Evolutionary conservation across 2,113 vertebrate genomes (phyloP).

Genomic region (Pelmatolapia mariae): DNA sequence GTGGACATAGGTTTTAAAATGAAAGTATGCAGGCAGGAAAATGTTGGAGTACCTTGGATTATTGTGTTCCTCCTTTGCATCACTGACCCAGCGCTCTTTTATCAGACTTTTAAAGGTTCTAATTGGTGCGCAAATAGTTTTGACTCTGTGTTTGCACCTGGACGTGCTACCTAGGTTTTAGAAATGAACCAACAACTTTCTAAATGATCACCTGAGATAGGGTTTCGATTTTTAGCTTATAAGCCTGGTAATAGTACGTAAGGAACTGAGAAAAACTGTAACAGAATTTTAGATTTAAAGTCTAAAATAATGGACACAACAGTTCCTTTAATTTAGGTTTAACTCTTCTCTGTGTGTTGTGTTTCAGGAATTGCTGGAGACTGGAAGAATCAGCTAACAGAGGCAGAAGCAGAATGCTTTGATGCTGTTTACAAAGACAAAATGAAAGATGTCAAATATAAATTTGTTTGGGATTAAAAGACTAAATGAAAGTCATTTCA

Average conservation of each 20-base stretch:
- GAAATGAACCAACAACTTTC: background rate
- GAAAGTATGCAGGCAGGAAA: background rate
- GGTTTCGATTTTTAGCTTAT: background rate
- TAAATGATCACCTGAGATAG: background rate
- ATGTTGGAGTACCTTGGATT: background rate
- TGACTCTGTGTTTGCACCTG: background rate
- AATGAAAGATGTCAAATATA: constrained; percentile 61
- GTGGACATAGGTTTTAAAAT: background rate
- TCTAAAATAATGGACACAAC: background rate
- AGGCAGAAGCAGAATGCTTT: constrained; percentile 55
- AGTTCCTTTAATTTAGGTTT: background rate
- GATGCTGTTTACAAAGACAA: constrained; percentile 59
- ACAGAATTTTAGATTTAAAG: background rate
- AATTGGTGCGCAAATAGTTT: background rate
- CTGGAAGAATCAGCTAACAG: constrained; percentile 65
- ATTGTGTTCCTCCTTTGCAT: background rate
- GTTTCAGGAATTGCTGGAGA: constrained; percentile 64
- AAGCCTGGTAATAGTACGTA: background rate
- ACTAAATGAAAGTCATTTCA: background rate
- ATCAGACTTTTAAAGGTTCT: background rate
- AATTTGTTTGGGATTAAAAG: constrained; percentile 63
- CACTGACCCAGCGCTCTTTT: background rate
- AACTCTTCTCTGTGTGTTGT: background rate
- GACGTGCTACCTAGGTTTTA: background rate
- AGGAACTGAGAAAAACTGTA: background rate